Percentiles rank a stretch among this genome's conserved stretches.
These are phyloP conservation scores for Xenopus petersii DNA, from an alignment of 2,797 vertebrate genomes.

Conservation along the genomic window DNA sequence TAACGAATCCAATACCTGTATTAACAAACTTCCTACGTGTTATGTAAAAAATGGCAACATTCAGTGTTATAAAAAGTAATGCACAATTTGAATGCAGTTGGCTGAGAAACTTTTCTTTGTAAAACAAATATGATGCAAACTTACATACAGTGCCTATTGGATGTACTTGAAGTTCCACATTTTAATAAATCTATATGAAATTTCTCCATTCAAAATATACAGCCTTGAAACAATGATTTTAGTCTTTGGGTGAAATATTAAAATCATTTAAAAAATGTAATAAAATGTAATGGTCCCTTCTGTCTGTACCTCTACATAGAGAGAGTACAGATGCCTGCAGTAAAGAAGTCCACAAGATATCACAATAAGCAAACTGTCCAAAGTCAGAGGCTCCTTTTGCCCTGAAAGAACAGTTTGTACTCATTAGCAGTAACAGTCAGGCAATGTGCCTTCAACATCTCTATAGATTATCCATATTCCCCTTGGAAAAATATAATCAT, in stretches of 20 bases:
- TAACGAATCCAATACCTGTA: too few species aligned
- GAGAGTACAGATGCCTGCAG: background rate
- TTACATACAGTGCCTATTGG: too few species aligned
- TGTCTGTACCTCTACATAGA: slow-evolving; percentile 13
- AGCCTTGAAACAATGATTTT: slow-evolving; percentile 9
- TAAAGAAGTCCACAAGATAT: background rate
- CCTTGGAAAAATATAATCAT: slow-evolving; percentile 60
- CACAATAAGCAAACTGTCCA: background rate
- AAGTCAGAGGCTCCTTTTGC: slow-evolving; percentile 4
- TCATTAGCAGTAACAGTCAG: slow-evolving; percentile 42
- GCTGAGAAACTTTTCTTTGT: too few species aligned
- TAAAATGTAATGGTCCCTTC: slow-evolving; percentile 31
- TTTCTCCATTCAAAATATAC: background rate
- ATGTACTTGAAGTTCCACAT: too few species aligned
- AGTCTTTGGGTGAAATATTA: background rate
- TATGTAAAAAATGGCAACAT: too few species aligned
- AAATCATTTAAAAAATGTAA: background rate
- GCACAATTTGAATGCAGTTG: too few species aligned
- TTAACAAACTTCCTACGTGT: too few species aligned
- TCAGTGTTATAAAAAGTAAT: too few species aligned
- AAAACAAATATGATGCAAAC: too few species aligned
- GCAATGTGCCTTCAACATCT: slow-evolving; percentile 57
- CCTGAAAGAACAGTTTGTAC: slow-evolving; percentile 31
- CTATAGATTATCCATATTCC: slow-evolving; percentile 59
- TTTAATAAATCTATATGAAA: background rate